A percentile compares a stretch with the other conserved stretches of the same genome.
Evolutionary conservation across 2,888 invertebrate genomes (phyloP).

Genomic region (Eupithecia tripunctaria): DNA sequence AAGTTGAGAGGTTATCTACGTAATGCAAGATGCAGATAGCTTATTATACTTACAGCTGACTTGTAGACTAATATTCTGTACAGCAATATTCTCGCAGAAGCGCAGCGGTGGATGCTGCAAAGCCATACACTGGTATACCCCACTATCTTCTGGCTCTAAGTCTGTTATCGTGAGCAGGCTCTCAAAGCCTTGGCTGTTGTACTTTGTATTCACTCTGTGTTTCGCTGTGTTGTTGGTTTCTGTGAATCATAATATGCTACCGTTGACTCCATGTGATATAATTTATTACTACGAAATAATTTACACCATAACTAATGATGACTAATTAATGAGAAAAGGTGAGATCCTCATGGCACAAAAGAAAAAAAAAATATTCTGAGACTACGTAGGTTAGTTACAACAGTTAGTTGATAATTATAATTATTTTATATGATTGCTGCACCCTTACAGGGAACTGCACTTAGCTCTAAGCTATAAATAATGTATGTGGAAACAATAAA

Average conservation of each 20-base stretch:
- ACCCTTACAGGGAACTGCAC: neutral
- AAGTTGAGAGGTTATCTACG: neutral
- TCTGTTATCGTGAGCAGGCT: slow-evolving; percentile 68
- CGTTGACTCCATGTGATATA: neutral
- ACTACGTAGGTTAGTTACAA: neutral
- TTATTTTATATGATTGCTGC: neutral
- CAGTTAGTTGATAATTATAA: neutral
- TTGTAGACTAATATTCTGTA: slow-evolving; percentile 62
- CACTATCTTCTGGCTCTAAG: slow-evolving; percentile 62
- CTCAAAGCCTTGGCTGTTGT: slow-evolving; percentile 68
- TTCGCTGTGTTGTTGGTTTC: slow-evolving; percentile 56
- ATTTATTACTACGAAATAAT: neutral
- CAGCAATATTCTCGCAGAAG: slow-evolving; percentile 52
- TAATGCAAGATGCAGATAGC: neutral
- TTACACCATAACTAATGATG: neutral
- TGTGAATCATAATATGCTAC: slow-evolving; percentile 6
- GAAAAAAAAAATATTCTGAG: neutral
- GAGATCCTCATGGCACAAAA: neutral
- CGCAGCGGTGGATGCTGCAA: slow-evolving; percentile 57
- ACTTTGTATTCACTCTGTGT: slow-evolving; percentile 68
- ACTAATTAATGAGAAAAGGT: neutral
- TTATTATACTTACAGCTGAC: slow-evolving; percentile 63
- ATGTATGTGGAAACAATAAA: neutral
- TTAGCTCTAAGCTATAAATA: neutral
- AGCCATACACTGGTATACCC: slow-evolving; percentile 63